A percentile compares a stretch with the other conserved stretches of the same genome.
phyloP scores from a whole-genome alignment of 2,888 invertebrate genomes.

The Agrenia bidenticulata region DNA sequence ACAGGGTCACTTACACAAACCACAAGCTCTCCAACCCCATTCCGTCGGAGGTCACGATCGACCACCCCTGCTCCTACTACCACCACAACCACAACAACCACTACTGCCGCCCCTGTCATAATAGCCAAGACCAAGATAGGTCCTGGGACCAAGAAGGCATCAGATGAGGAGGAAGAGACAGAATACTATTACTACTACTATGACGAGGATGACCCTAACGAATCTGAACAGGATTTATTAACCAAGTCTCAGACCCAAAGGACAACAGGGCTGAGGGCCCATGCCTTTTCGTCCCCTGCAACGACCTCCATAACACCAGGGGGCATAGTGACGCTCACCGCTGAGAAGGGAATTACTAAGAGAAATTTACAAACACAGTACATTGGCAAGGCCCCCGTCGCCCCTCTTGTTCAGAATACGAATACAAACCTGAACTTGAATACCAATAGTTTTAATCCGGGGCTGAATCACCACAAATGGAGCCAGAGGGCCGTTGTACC shows the following conservation, averaged over 20 bases:
- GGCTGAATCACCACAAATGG: conserved; percentile 23
- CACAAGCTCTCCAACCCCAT: neutral
- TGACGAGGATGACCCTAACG: conserved; percentile 63
- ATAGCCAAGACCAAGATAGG: conserved; percentile 26
- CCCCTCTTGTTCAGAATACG: neutral
- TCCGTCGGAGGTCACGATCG: conserved; percentile 19
- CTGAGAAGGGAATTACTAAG: conserved; percentile 34
- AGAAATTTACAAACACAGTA: conserved; percentile 37
- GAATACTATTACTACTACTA: conserved; percentile 53
- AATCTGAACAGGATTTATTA: conserved; percentile 25
- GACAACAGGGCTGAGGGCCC: conserved; percentile 26
- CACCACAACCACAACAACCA: conserved; percentile 27
- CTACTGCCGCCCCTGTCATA: conserved; percentile 26
- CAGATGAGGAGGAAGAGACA: conserved; percentile 29
- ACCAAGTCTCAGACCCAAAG: conserved; percentile 43
- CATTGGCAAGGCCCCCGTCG: neutral
- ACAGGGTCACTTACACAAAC: neutral
- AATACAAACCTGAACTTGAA: neutral
- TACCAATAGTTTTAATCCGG: neutral
- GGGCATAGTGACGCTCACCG: conserved; percentile 10
- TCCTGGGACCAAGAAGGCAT: conserved; percentile 26
- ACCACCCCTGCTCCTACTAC: conserved; percentile 24
- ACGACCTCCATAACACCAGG: conserved; percentile 16
- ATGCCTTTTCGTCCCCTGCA: conserved; percentile 20
- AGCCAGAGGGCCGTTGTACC: conserved; percentile 44